These are phyloP conservation scores for Coranthus polyacanthus DNA, from an alignment of 2,797 vertebrate species.

Conservation along the genomic window DNA sequence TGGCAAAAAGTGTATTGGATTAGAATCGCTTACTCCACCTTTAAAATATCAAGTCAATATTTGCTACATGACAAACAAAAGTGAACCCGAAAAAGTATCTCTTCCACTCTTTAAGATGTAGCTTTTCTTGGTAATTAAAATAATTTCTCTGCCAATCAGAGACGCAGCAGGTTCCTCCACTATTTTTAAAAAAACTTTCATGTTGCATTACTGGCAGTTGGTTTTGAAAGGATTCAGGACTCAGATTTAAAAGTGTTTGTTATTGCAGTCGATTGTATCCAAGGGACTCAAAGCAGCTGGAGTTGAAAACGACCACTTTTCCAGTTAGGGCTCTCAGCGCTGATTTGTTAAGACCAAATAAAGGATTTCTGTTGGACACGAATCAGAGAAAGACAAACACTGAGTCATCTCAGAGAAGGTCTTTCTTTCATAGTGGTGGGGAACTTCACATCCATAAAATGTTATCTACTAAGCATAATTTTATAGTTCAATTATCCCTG, in stretches of 20 bases:
- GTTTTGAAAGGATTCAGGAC: conserved; percentile 58
- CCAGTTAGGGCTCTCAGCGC: conserved; percentile 44
- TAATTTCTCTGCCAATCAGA: conserved; percentile 33
- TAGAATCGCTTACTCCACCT: too few species aligned
- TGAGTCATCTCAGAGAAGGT: conserved; percentile 31
- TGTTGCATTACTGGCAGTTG: conserved; percentile 62
- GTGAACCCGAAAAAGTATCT: too few species aligned
- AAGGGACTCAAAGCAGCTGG: conserved; percentile 54
- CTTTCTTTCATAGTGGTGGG: too few species aligned
- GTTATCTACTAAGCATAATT: too few species aligned
- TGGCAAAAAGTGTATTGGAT: too few species aligned
- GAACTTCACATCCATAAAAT: too few species aligned
- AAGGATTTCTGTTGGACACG: conserved; percentile 44
- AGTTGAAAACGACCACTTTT: conserved; percentile 41
- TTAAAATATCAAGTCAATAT: too few species aligned
- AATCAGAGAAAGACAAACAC: conserved; percentile 26
- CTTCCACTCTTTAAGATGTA: too few species aligned
- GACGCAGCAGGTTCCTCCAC: conserved; percentile 38
- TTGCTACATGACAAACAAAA: too few species aligned
- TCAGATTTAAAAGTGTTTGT: conserved; percentile 63
- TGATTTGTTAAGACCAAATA: conserved; percentile 52
- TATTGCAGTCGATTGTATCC: conserved; percentile 63
- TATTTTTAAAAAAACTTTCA: conserved; percentile 53
- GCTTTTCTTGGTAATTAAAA: conserved; percentile 32
- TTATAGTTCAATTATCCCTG: too few species aligned